Base-by-base conservation (phyloP, 1,140 invertebrate genomes). In the Plutomurus gul region DNA sequence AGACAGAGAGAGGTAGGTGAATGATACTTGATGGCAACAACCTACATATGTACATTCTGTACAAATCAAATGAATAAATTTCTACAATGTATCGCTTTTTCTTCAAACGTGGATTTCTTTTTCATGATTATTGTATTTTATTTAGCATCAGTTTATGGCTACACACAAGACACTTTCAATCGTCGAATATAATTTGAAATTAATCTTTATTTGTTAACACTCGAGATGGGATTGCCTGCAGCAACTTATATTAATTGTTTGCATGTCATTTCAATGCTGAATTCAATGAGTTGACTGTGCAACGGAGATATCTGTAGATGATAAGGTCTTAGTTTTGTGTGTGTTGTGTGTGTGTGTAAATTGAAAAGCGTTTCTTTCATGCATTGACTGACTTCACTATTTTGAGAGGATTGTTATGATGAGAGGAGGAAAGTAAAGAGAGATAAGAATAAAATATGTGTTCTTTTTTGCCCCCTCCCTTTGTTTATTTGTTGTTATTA, bases 401-500 rank as follows among this genome's bases (percentile, higher is more conserved):
- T 65, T 65, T n/a, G 30, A 65, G 56, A 65, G 56, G 30, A 65
- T 65, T 65, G 56, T 65, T 65, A 30, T 36, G 30, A 65, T n/a
- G 56, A 49, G 46, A n/a, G 13, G 20, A n/a, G 46, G 36, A 30
- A 33, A 33, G 16, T 65, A n/a, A 10, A 43, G 27, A 16, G 27
- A 22, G 30, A 65, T 25, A 65, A 33, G 36, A 65, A 30, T 33
- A 65, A 33, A 65, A 65, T 33, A 65, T 65, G 36, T 65, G 56
- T 65, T 33, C 2, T 25, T 65, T 65, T 65, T 65, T 65, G 56
- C 56, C 56, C 56, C 56, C 56, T 65, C 56, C 56, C 56, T 65
- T 65, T 65, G 56, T 65, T 65, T 65, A 65, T 65, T 65, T 65
- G 56, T 65, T 65, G 56, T 65, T 65, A 65, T 65, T 65, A 65